A percentile compares a stretch with the other conserved stretches of the same genome.
Evolutionary conservation across 2,797 vertebrate species (phyloP).

Genomic region (Sciurus carolinensis): DNA sequence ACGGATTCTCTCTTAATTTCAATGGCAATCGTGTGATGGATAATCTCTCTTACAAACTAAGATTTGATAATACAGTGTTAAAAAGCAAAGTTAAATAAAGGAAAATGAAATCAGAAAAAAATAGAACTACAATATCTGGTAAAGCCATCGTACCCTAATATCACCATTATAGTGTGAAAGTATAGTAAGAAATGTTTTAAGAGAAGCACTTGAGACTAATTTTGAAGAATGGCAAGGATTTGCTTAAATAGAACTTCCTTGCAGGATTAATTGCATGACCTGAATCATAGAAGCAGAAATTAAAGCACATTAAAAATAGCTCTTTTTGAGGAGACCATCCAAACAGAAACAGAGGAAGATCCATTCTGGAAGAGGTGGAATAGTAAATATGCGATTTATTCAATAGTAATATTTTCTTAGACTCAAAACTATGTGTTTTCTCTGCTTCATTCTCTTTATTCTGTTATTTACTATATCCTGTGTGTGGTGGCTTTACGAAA

Average conservation of each 20-base stretch:
- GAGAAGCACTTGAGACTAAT: neutral
- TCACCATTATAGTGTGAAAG: neutral
- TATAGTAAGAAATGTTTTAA: conserved; percentile 7
- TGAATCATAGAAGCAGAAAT: conserved; percentile 37
- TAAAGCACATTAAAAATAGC: neutral
- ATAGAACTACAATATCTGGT: neutral
- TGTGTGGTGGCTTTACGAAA: neutral
- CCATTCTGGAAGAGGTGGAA: too few species aligned
- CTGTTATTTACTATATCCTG: neutral
- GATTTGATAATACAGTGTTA: neutral
- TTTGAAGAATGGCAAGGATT: conserved; percentile 1
- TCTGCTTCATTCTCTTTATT: neutral
- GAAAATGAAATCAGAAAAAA: too few species aligned
- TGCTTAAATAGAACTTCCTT: neutral
- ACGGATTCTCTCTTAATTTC: conserved; percentile 1
- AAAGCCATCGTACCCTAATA: neutral
- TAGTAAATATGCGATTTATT: neutral
- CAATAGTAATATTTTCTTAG: neutral
- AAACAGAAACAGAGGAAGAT: neutral
- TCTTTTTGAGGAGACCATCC: neutral
- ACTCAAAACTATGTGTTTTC: neutral
- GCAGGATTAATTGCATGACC: neutral
- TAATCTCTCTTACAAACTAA: neutral
- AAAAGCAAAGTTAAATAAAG: neutral
- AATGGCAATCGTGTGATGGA: conserved; percentile 20